Evolutionary conservation across 37 sponge, comb jelly and placozoan species (phyloP).

Genomic region (Oscarella lobularis): DNA sequence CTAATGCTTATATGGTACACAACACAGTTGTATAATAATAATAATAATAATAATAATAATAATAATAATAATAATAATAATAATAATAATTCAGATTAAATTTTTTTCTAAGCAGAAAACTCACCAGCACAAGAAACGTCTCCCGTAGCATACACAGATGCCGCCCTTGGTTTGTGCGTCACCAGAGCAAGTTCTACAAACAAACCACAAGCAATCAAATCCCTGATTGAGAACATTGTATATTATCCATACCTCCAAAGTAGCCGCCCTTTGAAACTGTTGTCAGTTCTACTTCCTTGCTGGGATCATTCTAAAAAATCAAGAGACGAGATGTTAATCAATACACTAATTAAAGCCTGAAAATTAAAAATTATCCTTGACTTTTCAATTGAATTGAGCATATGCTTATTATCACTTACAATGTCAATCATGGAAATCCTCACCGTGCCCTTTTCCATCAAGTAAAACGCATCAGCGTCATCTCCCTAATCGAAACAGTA

Average conservation of each 20-base stretch:
- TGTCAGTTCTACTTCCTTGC: constrained; percentile 35
- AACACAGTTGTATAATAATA: background rate
- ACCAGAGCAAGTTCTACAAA: constrained; percentile 83
- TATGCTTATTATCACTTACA: too few relatives aligned
- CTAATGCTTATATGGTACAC: background rate
- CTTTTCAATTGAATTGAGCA: too few relatives aligned
- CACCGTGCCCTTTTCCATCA: constrained; percentile 70
- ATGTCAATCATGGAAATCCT: constrained; percentile 43
- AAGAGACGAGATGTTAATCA: background rate
- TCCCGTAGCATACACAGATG: constrained; percentile 66
- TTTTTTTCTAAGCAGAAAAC: background rate
- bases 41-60: too few relatives aligned
- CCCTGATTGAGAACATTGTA: too few relatives aligned
- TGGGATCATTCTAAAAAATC: constrained; percentile 39
- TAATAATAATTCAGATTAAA: background rate
- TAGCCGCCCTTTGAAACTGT: constrained; percentile 61
- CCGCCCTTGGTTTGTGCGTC: constrained; percentile 80
- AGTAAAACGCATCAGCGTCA: constrained; percentile 61
- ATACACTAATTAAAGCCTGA: background rate
- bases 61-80: background rate
- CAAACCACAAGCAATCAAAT: background rate
- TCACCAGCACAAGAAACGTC: constrained; percentile 74
- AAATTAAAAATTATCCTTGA: too few relatives aligned
- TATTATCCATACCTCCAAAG: constrained; percentile 96
- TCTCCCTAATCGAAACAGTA: too few relatives aligned